Conservation (phyloP, 2,888 invertebrate species). For the Pedicia rivosa region DNA sequence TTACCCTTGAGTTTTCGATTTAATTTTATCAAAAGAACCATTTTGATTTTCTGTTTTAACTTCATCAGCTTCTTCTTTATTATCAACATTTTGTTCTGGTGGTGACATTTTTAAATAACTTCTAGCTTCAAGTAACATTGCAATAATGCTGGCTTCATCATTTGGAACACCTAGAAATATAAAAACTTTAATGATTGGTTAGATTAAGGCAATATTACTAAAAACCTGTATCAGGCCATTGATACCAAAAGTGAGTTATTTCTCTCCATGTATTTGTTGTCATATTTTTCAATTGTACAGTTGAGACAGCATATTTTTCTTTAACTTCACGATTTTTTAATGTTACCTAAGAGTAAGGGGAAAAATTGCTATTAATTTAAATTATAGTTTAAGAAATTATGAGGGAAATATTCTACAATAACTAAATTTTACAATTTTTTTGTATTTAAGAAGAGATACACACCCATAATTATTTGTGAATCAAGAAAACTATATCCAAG, state of each 20-base stretch:
- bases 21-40: constrained; percentile 15
- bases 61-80: constrained; percentile 12
- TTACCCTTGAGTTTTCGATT: constrained; percentile 25
- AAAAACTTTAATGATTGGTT: no score
- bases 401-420: no score
- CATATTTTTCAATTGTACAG: constrained; percentile 66
- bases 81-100: constrained; percentile 24
- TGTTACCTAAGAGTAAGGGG: no score
- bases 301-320: constrained; percentile 81
- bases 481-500: no score
- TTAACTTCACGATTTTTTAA: constrained; percentile 77
- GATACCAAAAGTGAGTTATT: constrained; percentile 84
- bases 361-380: no score
- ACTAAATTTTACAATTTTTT: no score
- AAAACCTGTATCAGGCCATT: constrained; percentile 79
- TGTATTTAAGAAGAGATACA: no score
- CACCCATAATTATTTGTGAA: no score
- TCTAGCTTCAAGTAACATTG: constrained; percentile 74
- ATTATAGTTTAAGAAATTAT: no score
- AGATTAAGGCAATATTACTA: no score
- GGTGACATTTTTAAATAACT: constrained; percentile 26
- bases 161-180: constrained; percentile 72
- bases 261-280: constrained; percentile 72
- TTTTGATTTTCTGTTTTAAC: constrained; percentile 7
- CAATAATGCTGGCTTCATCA: constrained; percentile 69